Evolutionary conservation across 2,113 vertebrate genomes (phyloP), one percentile per base, ranked within the genome.

Genomic region (Hippoglossus stenolepis): DNA sequence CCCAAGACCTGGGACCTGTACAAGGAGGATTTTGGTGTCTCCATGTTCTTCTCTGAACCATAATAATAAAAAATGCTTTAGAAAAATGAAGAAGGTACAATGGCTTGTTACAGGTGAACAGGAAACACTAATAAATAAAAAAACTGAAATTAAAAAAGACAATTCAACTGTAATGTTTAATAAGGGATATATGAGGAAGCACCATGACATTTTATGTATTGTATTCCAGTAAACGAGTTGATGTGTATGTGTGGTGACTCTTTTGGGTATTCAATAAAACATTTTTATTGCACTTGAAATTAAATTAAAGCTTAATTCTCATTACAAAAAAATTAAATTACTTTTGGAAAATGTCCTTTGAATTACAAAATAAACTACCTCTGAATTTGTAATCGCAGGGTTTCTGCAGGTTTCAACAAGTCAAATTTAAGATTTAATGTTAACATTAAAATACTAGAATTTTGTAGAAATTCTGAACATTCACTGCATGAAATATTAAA

Each of bases 1-100:
- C 79, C 90, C 31, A 97, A 96, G 92, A 95, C 92, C 9, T 98
- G 97, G 96, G 94, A 95, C 70, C 84, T 97, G 84, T 99, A 98
- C 85, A 94, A 91, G 57, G 94, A 96, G 72, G 88, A 93, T 2
- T 99, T 99, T 94, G 97, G 95, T 49, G 93, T 99, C 59, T 96
- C 97, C 0, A 20, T 98, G 73, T 88, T 87, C 61, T 99, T 96
- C 93, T 83, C 82, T 57, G 93, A 94, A 4, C 77, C 84, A 14
- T 88, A 90, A 90, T 14, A 57, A 47, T 75, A 82, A 79, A 28
- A 28, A 5, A 31, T 6, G 1, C 31, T 31, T 31, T 8, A 31
- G 28, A 31, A 31, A 31, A 31, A 31, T 7, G 6, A 31, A 31
- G 31, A 28, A 88, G 60, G 2, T 4, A 40, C 3, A 54, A 54